Conservation (phyloP, 2,113 vertebrate species). For the Boulengeromyrus knoepffleri region DNA sequence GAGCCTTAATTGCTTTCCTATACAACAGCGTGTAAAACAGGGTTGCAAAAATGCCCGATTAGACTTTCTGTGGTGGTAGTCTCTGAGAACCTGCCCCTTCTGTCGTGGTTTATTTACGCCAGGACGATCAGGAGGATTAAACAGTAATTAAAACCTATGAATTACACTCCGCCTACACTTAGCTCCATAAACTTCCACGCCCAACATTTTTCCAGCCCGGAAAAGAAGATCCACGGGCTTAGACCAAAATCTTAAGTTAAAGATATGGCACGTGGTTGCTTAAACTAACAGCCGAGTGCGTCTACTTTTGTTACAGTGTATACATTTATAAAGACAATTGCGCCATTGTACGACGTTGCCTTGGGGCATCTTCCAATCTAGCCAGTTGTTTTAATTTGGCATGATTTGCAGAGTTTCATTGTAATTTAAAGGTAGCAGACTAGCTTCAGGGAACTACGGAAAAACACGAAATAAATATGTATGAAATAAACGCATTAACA, state of each 20-base stretch:
- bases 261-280: background rate
- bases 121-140: constrained; percentile 80
- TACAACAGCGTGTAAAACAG: constrained; percentile 42
- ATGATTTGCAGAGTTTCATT: background rate
- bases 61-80: constrained; percentile 45
- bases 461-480: background rate
- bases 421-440: constrained; percentile 3
- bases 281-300: background rate
- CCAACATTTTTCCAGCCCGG: constrained; percentile 49
- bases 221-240: background rate
- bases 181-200: constrained; percentile 37
- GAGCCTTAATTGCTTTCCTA: constrained; percentile 61
- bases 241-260: background rate
- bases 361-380: background rate
- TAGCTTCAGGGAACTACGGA: background rate
- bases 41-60: constrained; percentile 42
- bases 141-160: constrained; percentile 77
- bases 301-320: background rate
- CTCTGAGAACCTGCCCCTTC: constrained; percentile 66
- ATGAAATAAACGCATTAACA: background rate
- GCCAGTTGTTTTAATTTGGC: constrained; percentile 2
- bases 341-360: background rate
- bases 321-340: background rate
- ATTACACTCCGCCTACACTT: constrained; percentile 48
- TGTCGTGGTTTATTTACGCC: constrained; percentile 79